Evolutionary conservation across 2,797 vertebrate genomes (phyloP), one percentile per base, ranked within the genome.

Genomic region (Aulostomus chinensis): DNA sequence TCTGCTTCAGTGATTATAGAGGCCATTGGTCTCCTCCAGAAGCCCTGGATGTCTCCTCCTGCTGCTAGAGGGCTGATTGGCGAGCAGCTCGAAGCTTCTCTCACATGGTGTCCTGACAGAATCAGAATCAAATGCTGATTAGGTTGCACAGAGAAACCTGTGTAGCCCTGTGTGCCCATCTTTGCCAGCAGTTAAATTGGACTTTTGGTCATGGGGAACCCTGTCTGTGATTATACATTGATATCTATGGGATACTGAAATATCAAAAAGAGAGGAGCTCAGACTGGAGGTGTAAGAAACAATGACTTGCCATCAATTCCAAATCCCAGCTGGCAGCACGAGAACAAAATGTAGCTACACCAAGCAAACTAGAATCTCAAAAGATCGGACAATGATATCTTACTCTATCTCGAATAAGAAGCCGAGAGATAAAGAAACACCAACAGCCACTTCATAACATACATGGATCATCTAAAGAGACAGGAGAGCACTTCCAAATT

Each of bases 91-190:
- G 6, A 61, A 52, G 61, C 72, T 47, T 57, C 67, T 58, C 83
- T 75, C 81, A 71, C 74, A 74, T 61, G 68, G 75, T 60, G 70
- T 69, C 68, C 65, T 68, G 68, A 45, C 77, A 66, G 56, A 69
- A 75, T 71, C 49, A 74, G 78, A 88, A 86, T 86, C 78, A 73
- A 63, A 58, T 52, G 30, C 76, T 87, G 87, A 89, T 87, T 83
- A 84, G 73, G 77, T 78, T 83, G 80, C 78, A 63, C 68, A 63
- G 65, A 73, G 53, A 79, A 63, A 73, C 71, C 78, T 65, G 70
- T 76, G 76, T 76, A 65, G 49, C 76, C 73, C 75, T 58, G 76
- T 66, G 72, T 84, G 71, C 59, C 62, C 78, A 82, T 69, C 70
- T 63, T 57, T 47, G 51, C 57, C 72, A 77, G 58, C 38, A 57